Base-by-base conservation (phyloP, 2,797 vertebrate genomes). In the Luscinia luscinia region DNA sequence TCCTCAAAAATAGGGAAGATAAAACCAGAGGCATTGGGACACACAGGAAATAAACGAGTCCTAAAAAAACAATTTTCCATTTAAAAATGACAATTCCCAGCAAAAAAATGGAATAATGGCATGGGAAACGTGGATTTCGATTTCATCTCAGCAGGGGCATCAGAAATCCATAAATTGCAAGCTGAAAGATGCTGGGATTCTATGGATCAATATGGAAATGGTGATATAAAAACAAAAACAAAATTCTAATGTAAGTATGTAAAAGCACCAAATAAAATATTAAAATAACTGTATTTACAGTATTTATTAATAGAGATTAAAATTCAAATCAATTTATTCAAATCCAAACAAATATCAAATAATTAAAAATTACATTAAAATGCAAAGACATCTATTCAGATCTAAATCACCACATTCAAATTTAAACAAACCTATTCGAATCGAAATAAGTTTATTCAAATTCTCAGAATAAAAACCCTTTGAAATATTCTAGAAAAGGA, bases 391-490 rank as follows among this genome's bases (percentile, higher is more conserved):
- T 14, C 1, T 0, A 5, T 6, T 15, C 2, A 19, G 22, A 45
- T 7, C 15, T 1, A 28, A 34, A 20, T 2, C 12, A 40, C 11
- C 0, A 0, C 5, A 9, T 7, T 24, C 16, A 13, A 57, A 41
- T 32, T 9, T 2, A 16, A 26, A 17, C 11, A 43, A 51, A 75
- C 43, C 7, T 0, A 19, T 55, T 12, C 4, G 11, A 48, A 16
- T 4, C 0, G 0, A n/a, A n/a, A 46, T 4, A 8, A 13, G 63
- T 15, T 6, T 6, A 17, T 30, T 14, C 9, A 0, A 15, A 32
- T 11, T 17, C 13, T 15, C 8, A 0, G 11, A 8, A 6, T 0
- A 7, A 78, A 63, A 30, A 2, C 12, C 15, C 8, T 15, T 16
- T 3, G 13, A 3, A 26, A 11, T 19, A 15, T 24, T 2, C 15